Conservation (phyloP, 2,797 vertebrate species). For the Muscicapa striata region DNA sequence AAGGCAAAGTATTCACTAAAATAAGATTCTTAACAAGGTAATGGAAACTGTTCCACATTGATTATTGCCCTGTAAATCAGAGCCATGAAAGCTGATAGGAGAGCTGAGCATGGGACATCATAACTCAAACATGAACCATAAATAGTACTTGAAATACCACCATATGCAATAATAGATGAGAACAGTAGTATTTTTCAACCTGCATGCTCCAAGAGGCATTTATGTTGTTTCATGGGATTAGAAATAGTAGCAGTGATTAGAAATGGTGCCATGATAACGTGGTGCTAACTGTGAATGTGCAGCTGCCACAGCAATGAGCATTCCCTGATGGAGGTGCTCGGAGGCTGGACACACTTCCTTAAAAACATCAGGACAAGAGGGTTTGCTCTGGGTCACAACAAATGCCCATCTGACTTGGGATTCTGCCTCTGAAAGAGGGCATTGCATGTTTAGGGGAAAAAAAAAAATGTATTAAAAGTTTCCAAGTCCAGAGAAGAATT, state of each 20-base stretch:
- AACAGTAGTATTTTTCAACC: not conserved
- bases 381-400: not conserved
- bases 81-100: not conserved
- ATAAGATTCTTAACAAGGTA: not conserved
- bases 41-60: not conserved
- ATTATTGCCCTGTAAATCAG: not conserved
- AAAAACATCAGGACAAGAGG: not conserved
- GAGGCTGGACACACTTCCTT: not conserved
- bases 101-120: not conserved
- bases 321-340: not conserved
- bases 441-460: not conserved
- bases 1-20: not conserved
- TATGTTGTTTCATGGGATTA: not conserved
- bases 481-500: not conserved
- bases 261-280: rapidly evolving
- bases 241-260: not conserved
- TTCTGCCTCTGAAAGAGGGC: not conserved
- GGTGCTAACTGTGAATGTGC: not conserved
- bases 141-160: not conserved
- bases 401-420: not conserved
- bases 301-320: not conserved
- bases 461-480: not conserved
- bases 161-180: not conserved
- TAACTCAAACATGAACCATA: not conserved
- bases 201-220: not conserved